A percentile compares a stretch with the other conserved stretches of the same genome.
Evolutionary conservation across 2,888 invertebrate genomes (phyloP).

Genomic region (Cryptocephalus moraei): DNA sequence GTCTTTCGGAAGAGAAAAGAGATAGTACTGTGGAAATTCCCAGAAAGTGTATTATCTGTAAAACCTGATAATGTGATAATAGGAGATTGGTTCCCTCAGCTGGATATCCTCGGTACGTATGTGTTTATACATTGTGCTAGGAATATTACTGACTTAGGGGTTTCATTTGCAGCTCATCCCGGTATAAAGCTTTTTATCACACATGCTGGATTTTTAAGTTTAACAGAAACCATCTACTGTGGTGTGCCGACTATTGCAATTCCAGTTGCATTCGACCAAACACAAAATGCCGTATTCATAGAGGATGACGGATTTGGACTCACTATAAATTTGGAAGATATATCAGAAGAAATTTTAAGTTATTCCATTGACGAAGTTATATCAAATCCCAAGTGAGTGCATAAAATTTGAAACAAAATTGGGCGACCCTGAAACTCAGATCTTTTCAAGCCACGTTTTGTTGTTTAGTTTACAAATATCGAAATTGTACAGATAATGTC

Average conservation of each 20-base stretch:
- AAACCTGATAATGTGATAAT: constrained; percentile 35
- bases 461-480: too few relatives aligned
- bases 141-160: too few relatives aligned
- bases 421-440: too few relatives aligned
- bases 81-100: constrained; percentile 20
- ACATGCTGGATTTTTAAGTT: constrained; percentile 48
- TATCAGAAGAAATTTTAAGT: too few relatives aligned
- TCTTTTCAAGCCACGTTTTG: too few relatives aligned
- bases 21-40: constrained; percentile 57
- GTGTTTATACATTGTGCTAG: too few relatives aligned
- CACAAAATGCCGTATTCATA: constrained; percentile 38
- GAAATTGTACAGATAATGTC: too few relatives aligned
- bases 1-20: constrained; percentile 50
- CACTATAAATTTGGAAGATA: too few relatives aligned
- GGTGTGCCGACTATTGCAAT: constrained; percentile 42
- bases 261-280: constrained; percentile 44
- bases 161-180: constrained; percentile 36
- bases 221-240: constrained; percentile 44
- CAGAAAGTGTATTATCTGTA: constrained; percentile 32
- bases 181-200: constrained; percentile 48
- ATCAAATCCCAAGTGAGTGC: too few relatives aligned
- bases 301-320: constrained; percentile 23
- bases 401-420: too few relatives aligned
- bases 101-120: too few relatives aligned
- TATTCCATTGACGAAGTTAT: too few relatives aligned